Conservation (phyloP, 2,797 vertebrate genomes). For the Streptopelia turtur region DNA sequence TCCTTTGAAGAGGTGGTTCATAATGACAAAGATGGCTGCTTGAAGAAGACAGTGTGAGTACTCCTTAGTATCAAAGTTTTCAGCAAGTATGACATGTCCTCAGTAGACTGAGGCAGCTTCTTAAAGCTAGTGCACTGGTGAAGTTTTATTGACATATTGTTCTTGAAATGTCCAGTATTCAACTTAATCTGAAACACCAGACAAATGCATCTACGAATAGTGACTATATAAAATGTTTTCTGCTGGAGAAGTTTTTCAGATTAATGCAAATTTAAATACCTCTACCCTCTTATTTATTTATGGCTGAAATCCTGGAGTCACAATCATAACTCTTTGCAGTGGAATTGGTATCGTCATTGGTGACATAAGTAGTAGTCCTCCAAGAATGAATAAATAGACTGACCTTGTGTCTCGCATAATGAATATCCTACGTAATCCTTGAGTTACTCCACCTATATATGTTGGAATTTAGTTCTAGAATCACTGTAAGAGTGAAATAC, state of each 20-base stretch:
- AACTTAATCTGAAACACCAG: background rate
- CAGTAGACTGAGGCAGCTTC: background rate
- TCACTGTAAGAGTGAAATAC: background rate
- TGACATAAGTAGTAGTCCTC: background rate
- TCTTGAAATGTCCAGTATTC: background rate
- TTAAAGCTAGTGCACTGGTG: background rate
- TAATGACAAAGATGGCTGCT: background rate
- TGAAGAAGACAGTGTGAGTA: background rate
- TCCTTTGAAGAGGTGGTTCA: background rate
- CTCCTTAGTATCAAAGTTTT: background rate
- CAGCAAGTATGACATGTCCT: background rate
- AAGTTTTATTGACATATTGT: background rate
- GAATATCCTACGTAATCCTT: background rate
- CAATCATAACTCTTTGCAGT: background rate
- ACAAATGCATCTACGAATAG: background rate
- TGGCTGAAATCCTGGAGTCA: background rate
- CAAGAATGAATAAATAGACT: background rate
- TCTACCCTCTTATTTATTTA: background rate
- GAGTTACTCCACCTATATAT: background rate
- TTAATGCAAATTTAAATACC: background rate
- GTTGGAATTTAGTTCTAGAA: background rate
- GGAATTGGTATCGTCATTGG: background rate
- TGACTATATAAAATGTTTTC: background rate
- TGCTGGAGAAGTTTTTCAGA: background rate
- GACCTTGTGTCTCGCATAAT: background rate